Conservation (phyloP, 1,140 invertebrate genomes). For the silkworm (Bombyx mori) region DNA sequence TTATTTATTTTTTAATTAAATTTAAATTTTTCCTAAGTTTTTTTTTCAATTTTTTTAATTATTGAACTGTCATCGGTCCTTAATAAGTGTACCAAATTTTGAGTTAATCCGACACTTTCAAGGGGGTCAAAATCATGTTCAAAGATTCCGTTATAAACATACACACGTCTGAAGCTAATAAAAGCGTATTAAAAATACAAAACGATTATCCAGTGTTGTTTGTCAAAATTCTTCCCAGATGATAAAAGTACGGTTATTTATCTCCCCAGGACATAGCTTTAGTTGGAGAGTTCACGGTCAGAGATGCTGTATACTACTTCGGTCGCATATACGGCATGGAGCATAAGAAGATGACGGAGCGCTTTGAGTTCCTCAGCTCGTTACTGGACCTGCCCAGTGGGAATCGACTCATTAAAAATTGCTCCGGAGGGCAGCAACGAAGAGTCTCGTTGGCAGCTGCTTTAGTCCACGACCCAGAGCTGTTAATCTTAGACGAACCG, state of each 20-base stretch:
- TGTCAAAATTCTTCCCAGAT: too few species aligned
- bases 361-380: slow-evolving; percentile 78
- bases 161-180: too few species aligned
- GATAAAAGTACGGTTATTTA: neutral
- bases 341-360: slow-evolving; percentile 74
- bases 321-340: slow-evolving; percentile 88
- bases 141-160: too few species aligned
- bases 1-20: too few species aligned
- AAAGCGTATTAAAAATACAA: too few species aligned
- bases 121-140: too few species aligned
- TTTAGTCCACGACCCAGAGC: slow-evolving; percentile 88
- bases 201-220: too few species aligned
- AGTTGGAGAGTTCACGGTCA: slow-evolving; percentile 88
- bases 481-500: slow-evolving; percentile 93
- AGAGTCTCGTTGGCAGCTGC: slow-evolving; percentile 90
- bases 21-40: too few species aligned
- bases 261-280: slow-evolving; percentile 84
- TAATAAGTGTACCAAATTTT: too few species aligned
- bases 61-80: too few species aligned
- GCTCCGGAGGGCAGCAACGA: slow-evolving; percentile 91
- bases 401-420: slow-evolving; percentile 74
- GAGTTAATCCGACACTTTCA: too few species aligned
- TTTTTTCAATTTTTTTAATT: too few species aligned
- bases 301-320: slow-evolving; percentile 90
- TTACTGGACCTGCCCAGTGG: slow-evolving; percentile 82